phyloP scores from a whole-genome alignment of 1,140 invertebrate species.

The Zaprionus ornatus region DNA sequence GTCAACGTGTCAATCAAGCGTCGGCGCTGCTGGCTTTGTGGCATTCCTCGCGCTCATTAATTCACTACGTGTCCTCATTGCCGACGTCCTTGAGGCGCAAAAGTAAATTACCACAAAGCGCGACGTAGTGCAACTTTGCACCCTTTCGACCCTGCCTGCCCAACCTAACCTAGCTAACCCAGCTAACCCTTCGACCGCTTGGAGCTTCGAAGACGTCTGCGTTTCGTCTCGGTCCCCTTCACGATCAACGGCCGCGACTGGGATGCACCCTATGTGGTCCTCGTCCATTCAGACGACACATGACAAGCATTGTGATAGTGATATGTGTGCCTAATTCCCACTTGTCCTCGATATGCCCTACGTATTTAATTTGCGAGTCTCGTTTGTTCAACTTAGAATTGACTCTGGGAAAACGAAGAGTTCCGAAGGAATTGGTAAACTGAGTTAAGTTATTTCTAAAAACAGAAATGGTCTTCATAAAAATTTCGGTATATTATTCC shows the following conservation, averaged over 20 bases:
- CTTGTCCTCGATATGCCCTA: neutral
- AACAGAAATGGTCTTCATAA: too few relatives aligned
- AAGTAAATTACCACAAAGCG: conserved; percentile 31
- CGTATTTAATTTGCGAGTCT: neutral
- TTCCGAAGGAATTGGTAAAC: neutral
- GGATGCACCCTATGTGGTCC: conserved; percentile 38
- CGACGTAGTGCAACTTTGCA: conserved; percentile 23
- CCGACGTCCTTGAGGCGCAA: conserved; percentile 44
- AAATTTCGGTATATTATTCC: too few relatives aligned
- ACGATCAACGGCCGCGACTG: conserved; percentile 13
- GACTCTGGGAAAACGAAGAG: neutral
- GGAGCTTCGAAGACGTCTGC: conserved; percentile 38
- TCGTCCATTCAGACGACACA: conserved; percentile 14
- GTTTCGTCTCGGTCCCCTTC: neutral
- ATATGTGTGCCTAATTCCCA: conserved; percentile 48
- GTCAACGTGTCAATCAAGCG: conserved; percentile 63
- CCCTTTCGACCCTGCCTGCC: conserved; percentile 28
- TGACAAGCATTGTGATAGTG: conserved; percentile 42
- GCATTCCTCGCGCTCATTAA: conserved; percentile 41
- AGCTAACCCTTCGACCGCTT: conserved; percentile 32
- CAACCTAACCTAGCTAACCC: neutral
- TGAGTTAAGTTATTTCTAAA: too few relatives aligned
- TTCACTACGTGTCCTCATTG: conserved; percentile 49
- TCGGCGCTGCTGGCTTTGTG: conserved; percentile 19
- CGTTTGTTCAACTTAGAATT: neutral